phyloP scores from a whole-genome alignment of 2,888 invertebrate species.

The Leptopilina myrica region DNA sequence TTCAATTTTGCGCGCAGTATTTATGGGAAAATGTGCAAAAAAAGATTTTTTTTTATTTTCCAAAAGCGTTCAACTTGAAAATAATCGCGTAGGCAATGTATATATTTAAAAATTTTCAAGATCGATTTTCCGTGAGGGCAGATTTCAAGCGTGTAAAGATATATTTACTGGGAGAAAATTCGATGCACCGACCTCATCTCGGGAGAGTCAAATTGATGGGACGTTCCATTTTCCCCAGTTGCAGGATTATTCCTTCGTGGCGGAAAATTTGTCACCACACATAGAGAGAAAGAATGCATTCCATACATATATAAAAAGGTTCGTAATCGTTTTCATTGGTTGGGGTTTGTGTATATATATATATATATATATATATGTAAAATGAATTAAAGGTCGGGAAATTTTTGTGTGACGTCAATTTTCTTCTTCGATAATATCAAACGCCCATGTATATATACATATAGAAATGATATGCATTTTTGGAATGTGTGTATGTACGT shows the following conservation, averaged over 20 bases:
- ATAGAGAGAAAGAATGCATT: slow-evolving; percentile 40
- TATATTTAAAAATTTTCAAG: slow-evolving; percentile 3
- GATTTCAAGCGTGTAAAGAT: slow-evolving; percentile 9
- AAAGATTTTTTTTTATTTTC: neutral
- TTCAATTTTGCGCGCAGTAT: no score
- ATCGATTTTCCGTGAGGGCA: neutral
- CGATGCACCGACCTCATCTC: slow-evolving; percentile 31
- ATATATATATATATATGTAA: no score
- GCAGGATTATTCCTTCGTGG: slow-evolving; percentile 59
- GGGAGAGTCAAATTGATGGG: slow-evolving; percentile 55
- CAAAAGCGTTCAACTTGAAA: neutral
- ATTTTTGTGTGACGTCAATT: no score
- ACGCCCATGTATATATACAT: neutral
- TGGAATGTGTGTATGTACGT: neutral
- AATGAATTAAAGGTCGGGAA: no score
- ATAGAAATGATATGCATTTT: neutral
- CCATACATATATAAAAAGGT: no score
- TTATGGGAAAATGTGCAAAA: neutral
- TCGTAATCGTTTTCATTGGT: neutral
- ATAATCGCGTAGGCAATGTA: neutral
- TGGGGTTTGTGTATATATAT: no score
- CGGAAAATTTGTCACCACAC: slow-evolving; percentile 59
- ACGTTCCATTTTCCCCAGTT: slow-evolving; percentile 47
- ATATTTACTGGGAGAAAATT: slow-evolving; percentile 26
- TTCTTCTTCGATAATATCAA: neutral